Percentiles rank a stretch among this genome's conserved stretches.
phyloP scores from a whole-genome alignment of 2,797 vertebrate genomes.

The Pangasius larnaudii region DNA sequence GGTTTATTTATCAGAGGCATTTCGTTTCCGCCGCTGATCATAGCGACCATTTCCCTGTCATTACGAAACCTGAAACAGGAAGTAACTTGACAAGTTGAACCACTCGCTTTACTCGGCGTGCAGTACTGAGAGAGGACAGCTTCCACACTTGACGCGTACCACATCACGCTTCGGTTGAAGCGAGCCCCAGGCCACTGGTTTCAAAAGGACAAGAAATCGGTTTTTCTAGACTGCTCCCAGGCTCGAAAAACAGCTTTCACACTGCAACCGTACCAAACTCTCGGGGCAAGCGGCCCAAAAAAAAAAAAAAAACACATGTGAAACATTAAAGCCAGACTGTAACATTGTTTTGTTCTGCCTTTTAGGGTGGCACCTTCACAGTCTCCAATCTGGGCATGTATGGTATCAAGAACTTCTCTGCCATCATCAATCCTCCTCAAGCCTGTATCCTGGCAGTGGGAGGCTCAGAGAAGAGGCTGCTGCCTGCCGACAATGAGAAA shows the following conservation, averaged over 20 bases:
- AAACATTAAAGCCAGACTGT: not conserved
- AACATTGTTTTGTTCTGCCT: slow-evolving; percentile 7
- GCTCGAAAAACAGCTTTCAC: not conserved
- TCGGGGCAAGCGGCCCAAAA: not conserved
- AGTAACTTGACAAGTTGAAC: too few relatives aligned
- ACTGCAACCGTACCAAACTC: not conserved
- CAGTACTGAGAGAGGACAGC: not conserved
- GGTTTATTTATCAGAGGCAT: not conserved
- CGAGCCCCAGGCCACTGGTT: not conserved
- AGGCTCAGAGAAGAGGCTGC: slow-evolving; percentile 86
- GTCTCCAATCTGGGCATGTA: slow-evolving; percentile 99
- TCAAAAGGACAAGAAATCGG: not conserved
- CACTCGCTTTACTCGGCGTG: not conserved
- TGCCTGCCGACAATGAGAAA: slow-evolving; percentile 94
- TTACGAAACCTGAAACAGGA: not conserved
- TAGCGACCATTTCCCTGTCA: not conserved
- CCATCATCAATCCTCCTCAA: slow-evolving; percentile 98
- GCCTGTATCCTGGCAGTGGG: slow-evolving; percentile 95
- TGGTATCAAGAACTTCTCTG: slow-evolving; percentile 96
- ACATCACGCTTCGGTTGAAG: not conserved
- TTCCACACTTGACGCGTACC: too few relatives aligned
- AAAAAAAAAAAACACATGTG: not conserved
- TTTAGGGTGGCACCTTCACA: slow-evolving; percentile 94
- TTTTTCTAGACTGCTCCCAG: not conserved
- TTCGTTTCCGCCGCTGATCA: not conserved